These are phyloP conservation scores for Aphelenchoides besseyi DNA, from an alignment of 1,140 invertebrate species.

Conservation along the genomic window DNA sequence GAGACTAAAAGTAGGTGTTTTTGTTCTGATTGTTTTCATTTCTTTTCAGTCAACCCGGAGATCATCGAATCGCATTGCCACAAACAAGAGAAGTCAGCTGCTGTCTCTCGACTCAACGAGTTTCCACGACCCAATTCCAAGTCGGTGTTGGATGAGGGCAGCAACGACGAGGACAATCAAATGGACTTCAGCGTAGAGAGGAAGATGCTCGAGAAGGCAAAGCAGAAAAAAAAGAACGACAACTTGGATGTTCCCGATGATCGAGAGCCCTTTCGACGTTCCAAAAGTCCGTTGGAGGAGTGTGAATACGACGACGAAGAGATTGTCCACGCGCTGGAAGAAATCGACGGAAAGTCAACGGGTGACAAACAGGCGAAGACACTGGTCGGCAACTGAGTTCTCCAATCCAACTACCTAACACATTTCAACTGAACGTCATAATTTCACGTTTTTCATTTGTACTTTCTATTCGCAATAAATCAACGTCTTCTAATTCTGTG, in stretches of 20 bases:
- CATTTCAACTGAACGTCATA: too few relatives aligned
- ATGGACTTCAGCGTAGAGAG: not conserved
- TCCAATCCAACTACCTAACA: too few relatives aligned
- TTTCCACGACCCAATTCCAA: not conserved
- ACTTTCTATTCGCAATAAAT: too few relatives aligned
- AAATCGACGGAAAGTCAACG: not conserved
- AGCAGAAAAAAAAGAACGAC: not conserved
- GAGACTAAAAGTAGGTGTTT: not conserved
- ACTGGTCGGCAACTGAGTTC: too few relatives aligned
- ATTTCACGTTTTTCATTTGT: too few relatives aligned
- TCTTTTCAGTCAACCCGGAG: too few relatives aligned
- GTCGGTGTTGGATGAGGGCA: not conserved
- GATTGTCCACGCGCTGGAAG: not conserved
- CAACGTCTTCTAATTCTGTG: too few relatives aligned
- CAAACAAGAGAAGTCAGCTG: not conserved
- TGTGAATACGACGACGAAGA: slow-evolving; percentile 8
- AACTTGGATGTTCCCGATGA: not conserved
- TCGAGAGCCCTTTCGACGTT: too few relatives aligned
- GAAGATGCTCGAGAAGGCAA: not conserved
- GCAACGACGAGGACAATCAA: not conserved
- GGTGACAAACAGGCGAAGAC: too few relatives aligned
- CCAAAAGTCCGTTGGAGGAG: not conserved
- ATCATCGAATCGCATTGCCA: too few relatives aligned
- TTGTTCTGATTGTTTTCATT: too few relatives aligned
- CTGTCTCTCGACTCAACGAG: not conserved